phyloP scores from a whole-genome alignment of 1,140 invertebrate species.

The Platyscapa corneri region DNA sequence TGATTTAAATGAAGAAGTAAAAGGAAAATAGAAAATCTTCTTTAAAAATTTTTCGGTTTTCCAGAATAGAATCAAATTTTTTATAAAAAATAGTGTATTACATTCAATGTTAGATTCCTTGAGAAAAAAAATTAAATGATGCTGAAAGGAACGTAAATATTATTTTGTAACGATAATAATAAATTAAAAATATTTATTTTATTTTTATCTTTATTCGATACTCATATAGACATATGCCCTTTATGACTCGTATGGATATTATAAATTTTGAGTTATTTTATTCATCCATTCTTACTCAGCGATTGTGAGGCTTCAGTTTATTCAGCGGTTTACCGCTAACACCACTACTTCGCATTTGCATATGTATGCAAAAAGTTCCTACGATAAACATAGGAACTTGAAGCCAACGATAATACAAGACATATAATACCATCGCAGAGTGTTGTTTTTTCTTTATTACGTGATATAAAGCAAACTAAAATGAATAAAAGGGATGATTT shows the following conservation, averaged over 20 bases:
- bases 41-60: too few species aligned
- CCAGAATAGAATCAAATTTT: too few species aligned
- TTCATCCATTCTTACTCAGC: neutral
- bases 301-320: constrained; percentile 9
- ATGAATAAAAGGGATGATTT: neutral
- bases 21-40: too few species aligned
- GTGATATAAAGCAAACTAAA: neutral
- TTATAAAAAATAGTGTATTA: too few species aligned
- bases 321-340: constrained; percentile 27
- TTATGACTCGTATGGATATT: neutral
- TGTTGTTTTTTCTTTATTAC: neutral
- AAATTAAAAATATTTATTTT: too few species aligned
- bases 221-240: neutral
- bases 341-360: neutral
- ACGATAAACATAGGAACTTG: neutral
- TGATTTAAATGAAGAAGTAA: too few species aligned
- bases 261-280: neutral
- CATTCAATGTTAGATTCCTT: too few species aligned
- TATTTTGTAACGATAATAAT: too few species aligned
- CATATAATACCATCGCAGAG: neutral
- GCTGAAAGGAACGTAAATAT: too few species aligned
- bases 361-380: neutral
- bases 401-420: neutral
- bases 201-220: too few species aligned
- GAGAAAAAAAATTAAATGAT: too few species aligned